Evolutionary conservation across 2,797 vertebrate genomes (phyloP), one percentile per base, ranked within the genome.

Genomic region (Telmatherina bonti): DNA sequence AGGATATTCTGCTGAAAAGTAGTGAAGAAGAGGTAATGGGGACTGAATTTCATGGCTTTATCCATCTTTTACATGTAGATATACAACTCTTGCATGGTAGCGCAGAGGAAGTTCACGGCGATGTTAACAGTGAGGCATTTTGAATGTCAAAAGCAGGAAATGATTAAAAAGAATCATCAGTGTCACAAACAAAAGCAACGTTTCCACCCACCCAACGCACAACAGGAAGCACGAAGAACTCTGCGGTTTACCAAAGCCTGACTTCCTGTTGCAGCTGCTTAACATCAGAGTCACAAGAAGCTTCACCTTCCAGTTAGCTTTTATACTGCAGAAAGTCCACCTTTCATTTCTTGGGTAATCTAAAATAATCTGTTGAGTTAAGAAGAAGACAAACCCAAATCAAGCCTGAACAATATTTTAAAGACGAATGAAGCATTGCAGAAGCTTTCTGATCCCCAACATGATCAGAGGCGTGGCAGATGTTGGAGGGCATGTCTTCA

Each of bases 201-300:
- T 60, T 53, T 81, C 74, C 47, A 67, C 51, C 38, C 47, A 15
- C 27, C 61, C 13, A 29, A 51, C 10, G 15, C 70, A 62, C 63
- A 85, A 84, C 83, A 89, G 89, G 90, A 92, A 89, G 78, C 49
- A 18, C 87, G 74, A 85, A 51, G 51, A 36, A 52, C 11, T 1
- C 53, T 59, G 80, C 24, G 66, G 76, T 74, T 22, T 13, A 74
- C 73, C 57, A 41, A 79, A 72, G 79, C 74, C 76, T 72, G 81
- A 77, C 76, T 89, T 90, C 86, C 86, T 90, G 77, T 66, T 80
- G 61, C 57, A 80, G 65, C 47, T 22, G 12, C 49, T n/a, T 30
- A 24, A 41, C 51, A 49, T 2, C 16, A 16, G 29, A 60, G 9
- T 36, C 49, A 3, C 18, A 10, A 2, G 0, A 18, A 0, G 0